These are phyloP conservation scores for Chesias legatella DNA, from an alignment of 2,888 invertebrate genomes.

Conservation along the genomic window DNA sequence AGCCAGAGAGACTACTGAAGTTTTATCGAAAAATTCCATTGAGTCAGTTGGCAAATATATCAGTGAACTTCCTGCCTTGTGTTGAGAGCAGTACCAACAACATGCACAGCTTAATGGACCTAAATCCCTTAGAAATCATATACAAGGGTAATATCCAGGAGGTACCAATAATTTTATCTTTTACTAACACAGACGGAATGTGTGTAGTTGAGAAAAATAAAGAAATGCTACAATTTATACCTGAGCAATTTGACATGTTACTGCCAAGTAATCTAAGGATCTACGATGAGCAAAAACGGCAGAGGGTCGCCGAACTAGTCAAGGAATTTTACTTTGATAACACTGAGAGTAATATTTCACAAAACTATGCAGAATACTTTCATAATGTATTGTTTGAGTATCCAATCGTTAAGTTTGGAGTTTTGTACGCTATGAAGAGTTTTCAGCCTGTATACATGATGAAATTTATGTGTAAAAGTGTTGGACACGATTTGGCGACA, in stretches of 20 bases:
- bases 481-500: constrained; percentile 6
- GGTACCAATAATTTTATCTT: constrained; percentile 54
- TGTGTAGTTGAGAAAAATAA: constrained; percentile 34
- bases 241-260: constrained; percentile 46
- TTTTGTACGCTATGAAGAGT: constrained; percentile 46
- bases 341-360: constrained; percentile 25
- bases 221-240: constrained; percentile 36
- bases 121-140: constrained; percentile 50
- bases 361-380: constrained; percentile 50
- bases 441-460: constrained; percentile 52
- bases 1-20: constrained; percentile 35
- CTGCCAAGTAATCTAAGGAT: constrained; percentile 60
- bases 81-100: constrained; percentile 42
- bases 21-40: constrained; percentile 43
- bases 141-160: constrained; percentile 42
- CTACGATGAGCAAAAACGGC: constrained; percentile 34
- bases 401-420: constrained; percentile 53
- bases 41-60: constrained; percentile 34
- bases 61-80: constrained; percentile 51
- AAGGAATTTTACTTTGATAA: constrained; percentile 57
- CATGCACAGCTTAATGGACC: constrained; percentile 42
- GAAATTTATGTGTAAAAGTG: constrained; percentile 35
- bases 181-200: constrained; percentile 40
- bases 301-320: constrained; percentile 47
- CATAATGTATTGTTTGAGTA: constrained; percentile 58